Evolutionary conservation across 1,140 invertebrate genomes (phyloP).

Genomic region (Fopius arisanus): DNA sequence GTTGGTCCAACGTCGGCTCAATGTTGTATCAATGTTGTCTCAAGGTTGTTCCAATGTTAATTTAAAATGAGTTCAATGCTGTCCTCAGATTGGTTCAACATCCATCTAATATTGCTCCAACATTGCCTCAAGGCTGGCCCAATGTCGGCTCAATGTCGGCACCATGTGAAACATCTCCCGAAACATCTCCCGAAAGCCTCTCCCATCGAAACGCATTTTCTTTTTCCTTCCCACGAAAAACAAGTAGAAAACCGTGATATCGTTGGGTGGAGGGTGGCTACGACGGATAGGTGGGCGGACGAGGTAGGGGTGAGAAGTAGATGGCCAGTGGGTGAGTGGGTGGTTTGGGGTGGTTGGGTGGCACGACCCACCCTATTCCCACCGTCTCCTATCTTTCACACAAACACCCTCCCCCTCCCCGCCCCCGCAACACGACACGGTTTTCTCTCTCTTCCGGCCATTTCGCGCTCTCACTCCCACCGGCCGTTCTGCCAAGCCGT

Average conservation of each 20-base stretch:
- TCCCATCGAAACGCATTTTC: conserved; percentile 30
- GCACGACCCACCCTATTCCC: conserved; percentile 38
- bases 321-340: conserved; percentile 55
- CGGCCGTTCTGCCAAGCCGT: conserved; percentile 14
- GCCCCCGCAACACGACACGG: neutral
- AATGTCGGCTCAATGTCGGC: too few relatives aligned
- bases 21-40: too few relatives aligned
- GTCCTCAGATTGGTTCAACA: too few relatives aligned
- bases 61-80: too few relatives aligned
- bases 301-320: conserved; percentile 34
- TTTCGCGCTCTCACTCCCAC: neutral
- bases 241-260: conserved; percentile 20
- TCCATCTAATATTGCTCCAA: too few relatives aligned
- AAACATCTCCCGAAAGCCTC: conserved; percentile 20
- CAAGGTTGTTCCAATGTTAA: too few relatives aligned
- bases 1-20: too few relatives aligned
- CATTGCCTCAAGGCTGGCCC: too few relatives aligned
- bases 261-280: conserved; percentile 23
- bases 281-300: conserved; percentile 1
- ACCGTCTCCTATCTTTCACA: conserved; percentile 24
- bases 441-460: neutral
- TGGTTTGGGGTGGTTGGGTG: too few relatives aligned
- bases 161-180: too few relatives aligned
- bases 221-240: conserved; percentile 27
- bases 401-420: neutral